These are phyloP conservation scores for Elachura formosa DNA, from an alignment of 2,113 vertebrate genomes.

Conservation along the genomic window DNA sequence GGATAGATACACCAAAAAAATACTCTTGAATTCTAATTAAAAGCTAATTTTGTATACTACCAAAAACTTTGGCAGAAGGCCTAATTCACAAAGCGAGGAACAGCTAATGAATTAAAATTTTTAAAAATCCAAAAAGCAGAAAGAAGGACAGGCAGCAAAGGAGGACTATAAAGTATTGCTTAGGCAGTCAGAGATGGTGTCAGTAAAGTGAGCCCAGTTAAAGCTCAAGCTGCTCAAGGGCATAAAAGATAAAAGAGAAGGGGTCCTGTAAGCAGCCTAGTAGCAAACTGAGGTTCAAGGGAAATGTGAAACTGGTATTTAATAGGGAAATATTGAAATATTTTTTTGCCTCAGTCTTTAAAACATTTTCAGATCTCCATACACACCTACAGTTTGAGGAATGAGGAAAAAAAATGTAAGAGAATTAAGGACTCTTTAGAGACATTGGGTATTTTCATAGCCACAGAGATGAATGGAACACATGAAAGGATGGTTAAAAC, in stretches of 20 bases:
- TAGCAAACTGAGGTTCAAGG: background rate
- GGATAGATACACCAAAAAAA: background rate
- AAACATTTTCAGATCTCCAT: background rate
- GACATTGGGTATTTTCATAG: background rate
- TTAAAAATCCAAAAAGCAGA: background rate
- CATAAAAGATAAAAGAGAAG: background rate
- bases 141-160: background rate
- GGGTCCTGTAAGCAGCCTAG: background rate
- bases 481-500: background rate
- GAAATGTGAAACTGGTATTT: background rate
- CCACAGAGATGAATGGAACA: background rate
- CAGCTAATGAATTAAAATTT: background rate
- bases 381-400: background rate
- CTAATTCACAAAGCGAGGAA: background rate
- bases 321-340: background rate
- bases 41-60: background rate
- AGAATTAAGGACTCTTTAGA: background rate
- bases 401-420: background rate
- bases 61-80: background rate
- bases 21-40: background rate
- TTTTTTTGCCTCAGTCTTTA: background rate
- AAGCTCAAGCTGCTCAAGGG: background rate
- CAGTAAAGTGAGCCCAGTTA: background rate
- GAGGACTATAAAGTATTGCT: background rate
- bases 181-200: background rate